Evolutionary conservation across 2,113 vertebrate genomes (phyloP).

Genomic region (Paedocypris sp.): DNA sequence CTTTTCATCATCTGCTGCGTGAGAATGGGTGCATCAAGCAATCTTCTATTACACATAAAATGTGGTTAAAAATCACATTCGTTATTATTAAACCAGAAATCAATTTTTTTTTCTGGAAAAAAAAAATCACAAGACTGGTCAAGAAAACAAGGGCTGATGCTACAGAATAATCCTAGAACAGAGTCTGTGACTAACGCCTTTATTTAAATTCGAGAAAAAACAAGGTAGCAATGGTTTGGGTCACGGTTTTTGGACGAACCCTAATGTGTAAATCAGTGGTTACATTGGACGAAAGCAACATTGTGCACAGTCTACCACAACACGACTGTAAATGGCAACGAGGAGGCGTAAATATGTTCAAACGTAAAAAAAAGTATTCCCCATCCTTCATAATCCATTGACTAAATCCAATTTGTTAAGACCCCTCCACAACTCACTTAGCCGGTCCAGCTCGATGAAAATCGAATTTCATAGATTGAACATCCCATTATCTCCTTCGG

Average conservation of each 20-base stretch:
- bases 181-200: too few relatives aligned
- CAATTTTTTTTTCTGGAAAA: too few relatives aligned
- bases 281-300: conserved; percentile 1
- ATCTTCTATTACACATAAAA: too few relatives aligned
- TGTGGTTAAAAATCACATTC: too few relatives aligned
- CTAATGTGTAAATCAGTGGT: not conserved
- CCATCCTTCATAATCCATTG: conserved; percentile 66
- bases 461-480: conserved; percentile 74
- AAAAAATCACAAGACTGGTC: too few relatives aligned
- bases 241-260: not conserved
- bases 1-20: too few relatives aligned
- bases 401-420: conserved; percentile 72
- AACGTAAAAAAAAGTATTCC: conserved; percentile 48
- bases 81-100: too few relatives aligned
- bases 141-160: too few relatives aligned
- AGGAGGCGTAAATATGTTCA: conserved; percentile 50
- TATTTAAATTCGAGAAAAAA: too few relatives aligned
- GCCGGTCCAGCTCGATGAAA: conserved; percentile 61
- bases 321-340: conserved; percentile 49
- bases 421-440: conserved; percentile 73
- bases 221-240: too few relatives aligned
- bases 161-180: too few relatives aligned
- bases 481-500: conserved; percentile 68
- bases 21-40: too few relatives aligned
- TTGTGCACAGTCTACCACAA: conserved; percentile 36